Conservation (phyloP, 2,797 vertebrate genomes). For the Halcyon badia region DNA sequence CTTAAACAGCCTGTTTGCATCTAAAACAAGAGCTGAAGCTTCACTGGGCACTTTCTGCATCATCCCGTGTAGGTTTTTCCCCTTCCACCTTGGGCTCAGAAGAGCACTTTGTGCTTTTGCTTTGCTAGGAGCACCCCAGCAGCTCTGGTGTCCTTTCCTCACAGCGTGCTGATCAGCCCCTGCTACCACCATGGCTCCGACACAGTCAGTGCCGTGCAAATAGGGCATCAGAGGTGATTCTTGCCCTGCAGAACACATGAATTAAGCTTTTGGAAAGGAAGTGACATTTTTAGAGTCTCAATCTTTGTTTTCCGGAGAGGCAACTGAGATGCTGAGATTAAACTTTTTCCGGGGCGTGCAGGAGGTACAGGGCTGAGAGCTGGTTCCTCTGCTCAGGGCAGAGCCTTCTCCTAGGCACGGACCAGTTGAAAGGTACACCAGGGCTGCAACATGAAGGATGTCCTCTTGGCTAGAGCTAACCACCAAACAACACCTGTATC, state of each 20-base stretch:
- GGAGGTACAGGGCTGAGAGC: background rate
- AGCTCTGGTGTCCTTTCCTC: background rate
- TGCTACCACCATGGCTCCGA: accelerated
- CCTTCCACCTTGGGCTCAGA: background rate
- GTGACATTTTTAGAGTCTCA: background rate
- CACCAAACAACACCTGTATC: background rate
- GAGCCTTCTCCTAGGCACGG: background rate
- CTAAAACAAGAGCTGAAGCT: accelerated
- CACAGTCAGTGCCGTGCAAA: accelerated
- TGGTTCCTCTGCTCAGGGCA: background rate
- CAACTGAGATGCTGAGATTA: accelerated
- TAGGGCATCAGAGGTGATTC: background rate
- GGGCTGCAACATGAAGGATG: background rate
- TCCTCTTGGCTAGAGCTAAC: background rate
- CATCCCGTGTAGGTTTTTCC: too few relatives aligned
- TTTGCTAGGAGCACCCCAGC: background rate
- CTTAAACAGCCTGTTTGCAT: background rate
- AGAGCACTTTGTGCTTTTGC: background rate
- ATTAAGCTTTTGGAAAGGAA: background rate
- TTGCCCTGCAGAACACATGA: accelerated
- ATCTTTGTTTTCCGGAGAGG: background rate
- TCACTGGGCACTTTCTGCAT: accelerated
- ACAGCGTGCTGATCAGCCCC: background rate
- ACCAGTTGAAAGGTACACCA: accelerated
- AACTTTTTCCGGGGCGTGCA: accelerated